These are phyloP conservation scores for Octodon degus DNA, from an alignment of 2,113 vertebrate genomes.

Conservation along the genomic window DNA sequence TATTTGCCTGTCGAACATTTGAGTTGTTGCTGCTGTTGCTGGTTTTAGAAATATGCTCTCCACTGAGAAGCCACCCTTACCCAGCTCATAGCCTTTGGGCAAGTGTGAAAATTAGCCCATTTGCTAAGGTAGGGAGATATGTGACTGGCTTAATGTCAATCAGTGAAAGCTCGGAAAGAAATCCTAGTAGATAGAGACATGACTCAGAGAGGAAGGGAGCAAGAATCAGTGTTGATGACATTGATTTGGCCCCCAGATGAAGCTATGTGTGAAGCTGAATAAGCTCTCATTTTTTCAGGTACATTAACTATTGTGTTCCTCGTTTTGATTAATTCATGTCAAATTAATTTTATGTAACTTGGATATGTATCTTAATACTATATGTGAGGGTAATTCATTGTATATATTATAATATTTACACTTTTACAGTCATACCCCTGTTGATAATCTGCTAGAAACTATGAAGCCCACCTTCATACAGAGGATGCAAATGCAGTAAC, in stretches of 20 bases:
- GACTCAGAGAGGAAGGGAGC: rapidly evolving
- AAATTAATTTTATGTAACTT: constrained; percentile 14
- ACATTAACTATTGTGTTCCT: background rate
- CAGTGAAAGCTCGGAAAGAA: background rate
- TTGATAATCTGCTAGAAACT: background rate
- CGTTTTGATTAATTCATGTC: background rate
- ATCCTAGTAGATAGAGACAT: background rate
- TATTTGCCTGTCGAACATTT: background rate
- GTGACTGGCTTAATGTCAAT: background rate
- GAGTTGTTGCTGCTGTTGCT: background rate
- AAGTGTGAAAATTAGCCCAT: background rate
- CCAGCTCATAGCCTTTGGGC: background rate
- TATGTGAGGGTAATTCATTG: background rate
- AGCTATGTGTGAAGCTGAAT: background rate
- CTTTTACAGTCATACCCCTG: background rate
- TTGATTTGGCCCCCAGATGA: background rate
- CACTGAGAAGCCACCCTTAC: background rate
- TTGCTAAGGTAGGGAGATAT: background rate
- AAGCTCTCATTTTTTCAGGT: background rate
- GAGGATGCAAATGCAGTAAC: background rate
- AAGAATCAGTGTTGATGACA: background rate
- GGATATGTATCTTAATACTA: background rate
- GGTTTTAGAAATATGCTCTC: background rate
- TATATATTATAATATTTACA: background rate
- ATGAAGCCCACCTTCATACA: background rate